phyloP scores from a whole-genome alignment of 2,113 vertebrate genomes.

The Electrona antarctica region DNA sequence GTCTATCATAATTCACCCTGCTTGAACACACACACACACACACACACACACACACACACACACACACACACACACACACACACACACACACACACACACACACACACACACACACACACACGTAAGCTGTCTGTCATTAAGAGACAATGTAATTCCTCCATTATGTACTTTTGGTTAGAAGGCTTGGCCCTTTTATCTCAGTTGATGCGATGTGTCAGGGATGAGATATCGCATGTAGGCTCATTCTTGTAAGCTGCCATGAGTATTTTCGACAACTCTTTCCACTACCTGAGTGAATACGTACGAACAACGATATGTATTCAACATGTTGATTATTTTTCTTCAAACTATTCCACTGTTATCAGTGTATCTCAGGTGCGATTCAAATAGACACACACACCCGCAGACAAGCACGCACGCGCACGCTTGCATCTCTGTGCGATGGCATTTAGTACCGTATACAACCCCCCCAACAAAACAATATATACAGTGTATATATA shows the following conservation, averaged over 20 bases:
- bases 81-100: conserved; percentile 16
- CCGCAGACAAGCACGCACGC: too few relatives aligned
- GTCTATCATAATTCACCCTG: background rate
- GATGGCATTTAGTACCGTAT: conserved; percentile 45
- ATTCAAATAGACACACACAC: conserved; percentile 18
- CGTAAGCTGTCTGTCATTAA: background rate
- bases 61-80: conserved; percentile 18
- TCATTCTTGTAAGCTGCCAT: background rate
- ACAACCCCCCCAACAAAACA: background rate
- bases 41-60: conserved; percentile 15
- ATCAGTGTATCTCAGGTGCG: conserved; percentile 35
- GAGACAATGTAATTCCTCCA: background rate
- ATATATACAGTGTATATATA: too few relatives aligned
- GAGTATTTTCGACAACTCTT: background rate
- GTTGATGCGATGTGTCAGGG: too few relatives aligned
- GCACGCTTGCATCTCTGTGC: conserved; percentile 6
- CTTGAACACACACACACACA: conserved; percentile 5
- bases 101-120: conserved; percentile 22
- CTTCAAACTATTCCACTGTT: conserved; percentile 20
- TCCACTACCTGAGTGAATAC: background rate
- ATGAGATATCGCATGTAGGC: too few relatives aligned
- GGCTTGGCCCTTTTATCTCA: background rate
- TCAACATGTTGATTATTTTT: background rate
- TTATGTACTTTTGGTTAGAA: background rate
- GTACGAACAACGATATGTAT: too few relatives aligned